Evolutionary conservation across 1,140 invertebrate genomes (phyloP), one percentile per base, ranked within the genome.

Genomic region (Cherax destructor): DNA sequence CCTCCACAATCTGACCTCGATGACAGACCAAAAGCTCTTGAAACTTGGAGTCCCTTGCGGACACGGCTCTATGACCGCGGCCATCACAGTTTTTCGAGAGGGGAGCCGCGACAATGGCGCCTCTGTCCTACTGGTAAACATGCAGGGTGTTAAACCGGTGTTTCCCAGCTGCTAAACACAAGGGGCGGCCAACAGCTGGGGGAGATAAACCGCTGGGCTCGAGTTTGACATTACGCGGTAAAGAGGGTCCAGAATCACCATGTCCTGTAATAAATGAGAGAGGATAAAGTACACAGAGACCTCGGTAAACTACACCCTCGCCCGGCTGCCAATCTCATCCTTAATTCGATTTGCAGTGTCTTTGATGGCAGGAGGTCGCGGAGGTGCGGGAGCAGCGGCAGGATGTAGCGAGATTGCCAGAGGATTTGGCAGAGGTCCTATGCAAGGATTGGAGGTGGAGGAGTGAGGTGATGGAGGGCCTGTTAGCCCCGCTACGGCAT

Each of bases 11-110:
- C 50, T 52, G 65, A 59, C 74, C 85, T 24, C 85, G 85, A 87
- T 87, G 85, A 87, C 85, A 74, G 52, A 18, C 76, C 76, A 56
- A 87, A 87, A 74, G 74, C 85, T 87, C 85, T 87, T 87, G 85
- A 87, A 87, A 87, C 85, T 87, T 87, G 56, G 85, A 9, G 52
- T 47, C 69, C 74, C 85, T 74, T 87, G 78, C 72, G 85, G 85
- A 61, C 76, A 61, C 69, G 41, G n/a, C 76, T 50, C n/a, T 52
- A 77, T 18, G 49, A 52, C 56, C 76, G 16, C 76, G 69, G 74
- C 76, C 85, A 16, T 47, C 49, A 47, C 52, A n/a, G 47, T 78
- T 87, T 79, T 87, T 50, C 52, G 11, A 47, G 72, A 59, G 50
- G 72, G 69, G 83, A 21, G 69, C 3, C 69, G 21, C 65, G 1